Evolutionary conservation across 2,888 invertebrate genomes (phyloP), one percentile per base, ranked within the genome.

Genomic region (Alloscopus bannaensis): DNA sequence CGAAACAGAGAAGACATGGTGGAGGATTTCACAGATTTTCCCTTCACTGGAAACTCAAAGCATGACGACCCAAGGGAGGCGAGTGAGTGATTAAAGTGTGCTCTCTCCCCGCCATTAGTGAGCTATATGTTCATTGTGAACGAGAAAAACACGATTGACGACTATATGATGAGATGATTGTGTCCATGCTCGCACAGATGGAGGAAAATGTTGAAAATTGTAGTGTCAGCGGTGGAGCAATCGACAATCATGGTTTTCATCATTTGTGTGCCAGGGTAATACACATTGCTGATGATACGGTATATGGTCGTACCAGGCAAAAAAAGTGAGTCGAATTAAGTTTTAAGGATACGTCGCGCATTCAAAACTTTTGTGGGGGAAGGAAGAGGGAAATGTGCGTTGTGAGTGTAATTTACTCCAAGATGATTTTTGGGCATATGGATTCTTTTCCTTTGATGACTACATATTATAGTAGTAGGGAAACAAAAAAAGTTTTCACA

Each of bases 361-460:
- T 13, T 47, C 6, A 47, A n/a, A 47, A 36, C 20, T 3, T 22
- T 50, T 18, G 24, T 24, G n/a, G 42, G 1, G 42, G 13, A 42
- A 18, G 42, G 42, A n/a, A 55, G 13, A n/a, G n/a, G 47, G 28
- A 55, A 52, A 22, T 29, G 11, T 60, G 60, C 57, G 28, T 16
- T 29, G 11, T 60, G 60, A 42, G 28, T 40, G 55, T 28, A 64
- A 72, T 72, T 72, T 64, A 55, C 36, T n/a, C n/a, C n/a, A n/a
- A 52, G 40, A 52, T 59, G 59, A 47, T 55, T 40, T 42, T 6
- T 36, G 6, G 72, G 50, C 72, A 72, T 36, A 64, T 72, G 72
- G 50, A 72, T 52, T 42, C n/a, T 64, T 64, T 72, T 64, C 72
- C 42, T 55, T 71, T 71, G 62, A 71, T 71, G 47, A 50, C 71